Evolutionary conservation across 2,888 invertebrate species (phyloP), one percentile per base, ranked within the genome.

Genomic region (Onchidella celtica): DNA sequence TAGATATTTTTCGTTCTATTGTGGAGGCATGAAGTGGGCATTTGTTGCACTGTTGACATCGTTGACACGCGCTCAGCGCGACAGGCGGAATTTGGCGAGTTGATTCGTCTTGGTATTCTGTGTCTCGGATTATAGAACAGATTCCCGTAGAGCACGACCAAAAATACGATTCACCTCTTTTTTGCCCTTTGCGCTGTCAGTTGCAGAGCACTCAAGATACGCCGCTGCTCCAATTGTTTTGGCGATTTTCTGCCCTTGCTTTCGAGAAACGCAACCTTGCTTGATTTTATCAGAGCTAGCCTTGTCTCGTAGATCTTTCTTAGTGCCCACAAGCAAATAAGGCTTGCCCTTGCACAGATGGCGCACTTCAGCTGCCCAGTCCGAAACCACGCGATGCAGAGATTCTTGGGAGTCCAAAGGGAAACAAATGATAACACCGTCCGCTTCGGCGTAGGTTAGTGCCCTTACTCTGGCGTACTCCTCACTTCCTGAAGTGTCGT

Each of bases 141-240:
- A 57, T 47, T 77, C 78, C n/a, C 65, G 2, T 27, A 79, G 34
- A 2, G 72, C 72, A 11, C 72, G 14, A 2, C 79, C 79, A 63
- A 79, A 79, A 4, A 79, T 63, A 21, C 69, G 32, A n/a, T 79
- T 79, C 1, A 63, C 57, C 17, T 24, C 11, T 2, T 65, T 63
- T 1, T 36, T 55, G 1, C 11, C 24, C 6, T 59, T n/a, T 17
- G 6, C 24, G 11, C 14, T 40, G 6, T 63, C 69, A 27, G 63
- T 40, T 14, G 77, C 72, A 61, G 79, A 47, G 65, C 69, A 79
- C 72, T 79, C 79, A 1, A 79, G n/a, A 65, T 79, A 79, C 17
- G 24, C 47, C 9, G n/a, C 11, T 11, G 79, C 79, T 24, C 79
- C 72, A 2, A 79, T 72, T 0, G 2, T n/a, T 65, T 73, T 79